Percentiles rank a stretch among this genome's conserved stretches.
Conservation (phyloP, 2,888 invertebrate genomes). For the Sepioteuthis lessoniana region DNA sequence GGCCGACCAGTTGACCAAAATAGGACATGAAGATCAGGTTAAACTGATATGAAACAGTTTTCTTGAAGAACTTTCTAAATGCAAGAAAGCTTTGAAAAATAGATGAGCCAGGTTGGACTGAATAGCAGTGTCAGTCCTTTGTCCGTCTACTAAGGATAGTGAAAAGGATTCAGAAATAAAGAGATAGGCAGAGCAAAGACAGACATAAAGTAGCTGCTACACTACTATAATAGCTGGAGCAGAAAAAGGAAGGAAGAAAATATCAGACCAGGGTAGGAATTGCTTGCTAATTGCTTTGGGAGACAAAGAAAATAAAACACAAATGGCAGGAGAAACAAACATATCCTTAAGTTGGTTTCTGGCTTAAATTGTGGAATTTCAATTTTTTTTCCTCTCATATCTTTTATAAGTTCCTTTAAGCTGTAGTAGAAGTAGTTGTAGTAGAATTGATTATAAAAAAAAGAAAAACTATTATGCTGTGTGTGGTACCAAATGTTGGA, state of each 20-base stretch:
- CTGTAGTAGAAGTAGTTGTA: slow-evolving; percentile 15
- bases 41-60: neutral
- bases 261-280: neutral
- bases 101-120: neutral
- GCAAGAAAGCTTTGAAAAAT: neutral
- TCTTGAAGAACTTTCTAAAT: neutral
- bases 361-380: neutral
- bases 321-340: neutral
- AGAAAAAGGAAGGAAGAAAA: neutral
- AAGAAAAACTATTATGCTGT: neutral
- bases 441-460: neutral
- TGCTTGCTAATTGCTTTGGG: neutral
- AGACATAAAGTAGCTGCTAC: slow-evolving; percentile 1
- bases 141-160: neutral
- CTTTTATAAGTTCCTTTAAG: neutral
- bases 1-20: neutral
- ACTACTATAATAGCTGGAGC: neutral
- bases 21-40: neutral
- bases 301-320: slow-evolving; percentile 23
- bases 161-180: neutral
- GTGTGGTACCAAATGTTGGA: slow-evolving; percentile 13
- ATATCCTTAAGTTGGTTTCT: neutral
- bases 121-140: neutral
- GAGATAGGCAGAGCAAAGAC: neutral
- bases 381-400: neutral